Base-by-base conservation (phyloP, 2,888 invertebrate genomes). In the Hemithea aestivaria region DNA sequence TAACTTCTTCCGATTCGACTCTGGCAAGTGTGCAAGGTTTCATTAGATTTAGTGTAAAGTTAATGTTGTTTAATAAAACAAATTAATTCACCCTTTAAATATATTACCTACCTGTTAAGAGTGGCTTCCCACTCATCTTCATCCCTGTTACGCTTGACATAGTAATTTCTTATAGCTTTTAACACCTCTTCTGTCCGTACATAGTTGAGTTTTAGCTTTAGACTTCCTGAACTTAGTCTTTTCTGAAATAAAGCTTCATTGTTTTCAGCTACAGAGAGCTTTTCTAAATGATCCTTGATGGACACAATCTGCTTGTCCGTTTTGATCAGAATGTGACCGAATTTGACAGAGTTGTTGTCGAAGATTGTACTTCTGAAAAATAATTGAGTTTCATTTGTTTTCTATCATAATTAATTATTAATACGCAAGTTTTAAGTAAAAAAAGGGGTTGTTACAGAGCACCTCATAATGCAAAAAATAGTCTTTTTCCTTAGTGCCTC, bases 301-400 rank as follows among this genome's bases (percentile, higher is more conserved):
- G 31, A 8, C 56, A 5, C 5, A 16, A 55, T 2, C 60, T 47
- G 0, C 45, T 67, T 51, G 1, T 36, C 40, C 10, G 50, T 56
- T 35, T 61, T 56, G 2, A 75, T 41, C 0, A 62, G 43, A 11
- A 85, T 34, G n/a, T 82, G 77, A 0, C 84, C 84, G 53, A 68
- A 84, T 56, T 75, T 78, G 45, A 83, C 79, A 6, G 71, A 55
- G 40, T 73, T 79, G 30, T 70, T 62, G 28, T 78, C 69, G 31
- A 84, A 82, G 24, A 83, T 71, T 2, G 84, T 73, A n/a, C 56
- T 50, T 39, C 83, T 83, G 62, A 10, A 65, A 68, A 23, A 35
- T 44, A 20, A 34, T 10, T 22, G 29, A n/a, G n/a, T n/a, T n/a
- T n/a, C n/a, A n/a, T n/a, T n/a, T n/a, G n/a, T n/a, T n/a, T n/a